A percentile compares a stretch with the other conserved stretches of the same genome.
These are phyloP conservation scores for Noctuana brunneofusca DNA, from an alignment of 2,888 invertebrate genomes.

Conservation along the genomic window DNA sequence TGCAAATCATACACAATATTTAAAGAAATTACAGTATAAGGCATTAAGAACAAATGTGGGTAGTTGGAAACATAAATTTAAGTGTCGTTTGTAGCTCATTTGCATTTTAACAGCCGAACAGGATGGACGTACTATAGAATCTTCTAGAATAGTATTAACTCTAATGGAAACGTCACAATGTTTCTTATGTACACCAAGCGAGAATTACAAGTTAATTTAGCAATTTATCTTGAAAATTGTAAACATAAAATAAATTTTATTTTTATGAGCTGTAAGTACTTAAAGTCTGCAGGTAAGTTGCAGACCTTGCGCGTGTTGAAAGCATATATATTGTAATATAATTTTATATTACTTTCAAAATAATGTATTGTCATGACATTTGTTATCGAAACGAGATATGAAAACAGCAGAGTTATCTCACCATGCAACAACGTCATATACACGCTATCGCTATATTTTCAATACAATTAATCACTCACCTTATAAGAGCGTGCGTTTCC, in stretches of 20 bases:
- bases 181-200: neutral
- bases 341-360: constrained; percentile 21
- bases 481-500: constrained; percentile 12
- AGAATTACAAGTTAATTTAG: neutral
- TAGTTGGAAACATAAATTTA: constrained; percentile 13
- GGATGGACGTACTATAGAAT: constrained; percentile 13
- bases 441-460: constrained; percentile 19
- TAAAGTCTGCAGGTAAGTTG: neutral
- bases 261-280: neutral
- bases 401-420: constrained; percentile 21
- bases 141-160: neutral
- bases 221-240: neutral
- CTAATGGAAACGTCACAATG: neutral
- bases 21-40: neutral
- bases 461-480: constrained; percentile 28
- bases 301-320: neutral
- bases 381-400: constrained; percentile 29
- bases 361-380: constrained; percentile 29
- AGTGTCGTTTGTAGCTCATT: constrained; percentile 38
- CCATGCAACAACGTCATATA: constrained; percentile 12
- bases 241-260: constrained; percentile 2
- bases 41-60: neutral
- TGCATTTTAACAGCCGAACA: constrained; percentile 43
- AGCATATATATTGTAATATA: constrained; percentile 7
- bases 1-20: neutral